These are phyloP conservation scores for Rhyacophila evoluta DNA, from an alignment of 2,888 invertebrate species.

Conservation along the genomic window DNA sequence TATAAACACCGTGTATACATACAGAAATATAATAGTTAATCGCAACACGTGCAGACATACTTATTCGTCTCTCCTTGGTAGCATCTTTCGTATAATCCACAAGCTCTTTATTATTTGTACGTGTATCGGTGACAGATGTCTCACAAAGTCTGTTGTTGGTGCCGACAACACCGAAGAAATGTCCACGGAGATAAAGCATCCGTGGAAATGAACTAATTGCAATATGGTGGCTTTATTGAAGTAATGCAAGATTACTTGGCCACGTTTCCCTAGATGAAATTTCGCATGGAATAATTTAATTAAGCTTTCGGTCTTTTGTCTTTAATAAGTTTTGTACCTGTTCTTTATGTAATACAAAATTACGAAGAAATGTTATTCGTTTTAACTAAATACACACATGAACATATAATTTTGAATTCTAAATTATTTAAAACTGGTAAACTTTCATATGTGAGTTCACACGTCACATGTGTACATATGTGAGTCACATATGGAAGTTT, in stretches of 20 bases:
- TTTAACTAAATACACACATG: no score
- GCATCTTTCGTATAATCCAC: not conserved
- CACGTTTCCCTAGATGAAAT: not conserved
- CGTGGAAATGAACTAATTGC: not conserved
- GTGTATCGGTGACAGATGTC: slow-evolving; percentile 15
- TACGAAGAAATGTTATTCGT: no score
- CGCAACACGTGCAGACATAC: not conserved
- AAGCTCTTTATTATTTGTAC: slow-evolving; percentile 9
- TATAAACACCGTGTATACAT: no score
- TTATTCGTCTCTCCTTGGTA: not conserved
- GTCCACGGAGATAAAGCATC: slow-evolving; percentile 4
- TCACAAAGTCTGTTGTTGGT: not conserved
- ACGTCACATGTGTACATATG: no score
- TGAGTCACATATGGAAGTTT: no score
- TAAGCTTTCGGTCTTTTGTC: no score
- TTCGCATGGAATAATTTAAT: no score
- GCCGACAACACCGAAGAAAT: not conserved
- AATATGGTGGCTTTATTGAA: not conserved
- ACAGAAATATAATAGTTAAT: not conserved
- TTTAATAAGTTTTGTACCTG: no score
- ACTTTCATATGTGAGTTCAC: no score
- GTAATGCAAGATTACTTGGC: not conserved
- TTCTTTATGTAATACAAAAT: no score
- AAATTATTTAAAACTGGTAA: no score
- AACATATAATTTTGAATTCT: no score